These are phyloP conservation scores for Axinella damicornis DNA, from an alignment of 37 sponge, comb jelly and placozoan genomes.

Conservation along the genomic window DNA sequence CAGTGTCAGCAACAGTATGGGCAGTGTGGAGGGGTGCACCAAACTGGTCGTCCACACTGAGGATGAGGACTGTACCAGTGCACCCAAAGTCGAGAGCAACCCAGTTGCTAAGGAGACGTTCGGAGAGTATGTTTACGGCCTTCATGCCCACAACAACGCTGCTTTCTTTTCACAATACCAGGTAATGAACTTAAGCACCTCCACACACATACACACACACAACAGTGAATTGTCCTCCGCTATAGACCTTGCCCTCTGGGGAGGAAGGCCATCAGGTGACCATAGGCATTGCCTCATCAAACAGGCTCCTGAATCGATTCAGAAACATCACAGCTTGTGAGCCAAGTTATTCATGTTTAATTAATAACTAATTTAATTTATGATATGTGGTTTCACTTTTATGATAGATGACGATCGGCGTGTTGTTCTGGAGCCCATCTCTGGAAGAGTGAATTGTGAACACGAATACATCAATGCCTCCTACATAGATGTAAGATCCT, in stretches of 20 bases:
- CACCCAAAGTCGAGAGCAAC: background rate
- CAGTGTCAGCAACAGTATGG: slow-evolving; percentile 28
- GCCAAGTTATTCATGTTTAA: background rate
- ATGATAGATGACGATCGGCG: slow-evolving; percentile 57
- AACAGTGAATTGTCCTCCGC: background rate
- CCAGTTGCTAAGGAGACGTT: slow-evolving; percentile 18
- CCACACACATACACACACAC: background rate
- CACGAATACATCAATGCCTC: slow-evolving; percentile 64
- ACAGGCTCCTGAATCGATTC: slow-evolving; percentile 47
- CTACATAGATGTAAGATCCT: slow-evolving; percentile 56
- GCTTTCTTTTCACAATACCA: slow-evolving; percentile 30
- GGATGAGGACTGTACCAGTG: background rate
- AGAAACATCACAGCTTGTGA: slow-evolving; percentile 52
- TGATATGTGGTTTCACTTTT: background rate
- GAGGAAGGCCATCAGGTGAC: background rate
- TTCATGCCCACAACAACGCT: slow-evolving; percentile 16
- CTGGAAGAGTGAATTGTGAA: slow-evolving; percentile 28
- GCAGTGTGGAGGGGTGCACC: slow-evolving; percentile 43
- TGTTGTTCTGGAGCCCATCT: slow-evolving; percentile 45
- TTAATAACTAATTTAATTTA: too few relatives aligned
- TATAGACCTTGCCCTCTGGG: slow-evolving; percentile 25
- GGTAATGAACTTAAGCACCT: slow-evolving; percentile 1
- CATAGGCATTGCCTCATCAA: background rate
- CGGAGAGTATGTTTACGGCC: slow-evolving; percentile 23
- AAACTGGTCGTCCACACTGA: slow-evolving; percentile 22